A percentile compares a stretch with the other conserved stretches of the same genome.
Evolutionary conservation across 2,888 invertebrate species (phyloP).

Genomic region (Endotricha flammealis): DNA sequence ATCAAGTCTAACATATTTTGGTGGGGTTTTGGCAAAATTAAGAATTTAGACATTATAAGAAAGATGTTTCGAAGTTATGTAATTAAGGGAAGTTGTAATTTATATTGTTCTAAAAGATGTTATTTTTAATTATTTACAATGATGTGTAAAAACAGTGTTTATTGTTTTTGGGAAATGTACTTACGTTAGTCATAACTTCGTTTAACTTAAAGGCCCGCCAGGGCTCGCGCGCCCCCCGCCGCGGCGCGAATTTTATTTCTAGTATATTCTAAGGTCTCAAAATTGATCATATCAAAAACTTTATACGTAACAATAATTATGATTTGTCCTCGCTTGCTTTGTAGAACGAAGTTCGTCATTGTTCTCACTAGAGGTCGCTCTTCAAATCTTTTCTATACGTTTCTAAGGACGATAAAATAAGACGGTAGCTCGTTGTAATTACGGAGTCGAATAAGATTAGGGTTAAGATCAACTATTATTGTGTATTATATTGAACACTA

Average conservation of each 20-base stretch:
- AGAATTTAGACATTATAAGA: too few relatives aligned
- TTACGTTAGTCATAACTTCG: too few relatives aligned
- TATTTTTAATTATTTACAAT: too few relatives aligned
- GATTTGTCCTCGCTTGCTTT: constrained; percentile 59
- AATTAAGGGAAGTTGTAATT: too few relatives aligned
- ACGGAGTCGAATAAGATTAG: constrained; percentile 57
- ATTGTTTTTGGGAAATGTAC: too few relatives aligned
- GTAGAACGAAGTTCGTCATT: constrained; percentile 39
- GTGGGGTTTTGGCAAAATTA: too few relatives aligned
- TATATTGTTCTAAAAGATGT: too few relatives aligned
- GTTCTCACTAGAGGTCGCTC: constrained; percentile 37
- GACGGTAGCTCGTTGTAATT: constrained; percentile 64
- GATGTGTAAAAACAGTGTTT: too few relatives aligned
- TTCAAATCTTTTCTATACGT: constrained; percentile 47
- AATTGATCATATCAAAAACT: constrained; percentile 72
- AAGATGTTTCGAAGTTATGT: too few relatives aligned
- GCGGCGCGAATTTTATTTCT: constrained; percentile 39
- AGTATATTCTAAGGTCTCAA: constrained; percentile 53
- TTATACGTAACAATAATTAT: constrained; percentile 68
- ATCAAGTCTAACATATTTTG: too few relatives aligned
- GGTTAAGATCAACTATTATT: constrained; percentile 54
- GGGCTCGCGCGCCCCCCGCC: constrained; percentile 23
- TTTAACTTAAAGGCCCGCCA: neutral
- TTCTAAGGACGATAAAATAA: constrained; percentile 54
- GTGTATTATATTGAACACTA: constrained; percentile 54